Conservation (phyloP, 2,888 invertebrate genomes). For the Trissonchulus latispiculum region DNA sequence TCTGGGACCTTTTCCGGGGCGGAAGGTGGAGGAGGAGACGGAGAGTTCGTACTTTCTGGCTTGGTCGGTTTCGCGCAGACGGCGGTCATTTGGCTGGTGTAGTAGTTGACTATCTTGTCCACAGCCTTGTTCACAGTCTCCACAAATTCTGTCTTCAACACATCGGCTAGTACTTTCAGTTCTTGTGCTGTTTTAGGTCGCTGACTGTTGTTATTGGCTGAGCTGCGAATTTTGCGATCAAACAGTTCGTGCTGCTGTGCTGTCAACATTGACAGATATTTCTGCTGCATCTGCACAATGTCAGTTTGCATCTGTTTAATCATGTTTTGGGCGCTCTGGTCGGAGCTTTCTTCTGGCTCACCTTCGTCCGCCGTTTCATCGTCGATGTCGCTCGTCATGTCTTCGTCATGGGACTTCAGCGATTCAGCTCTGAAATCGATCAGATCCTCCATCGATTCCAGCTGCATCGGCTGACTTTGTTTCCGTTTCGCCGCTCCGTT, state of each 20-base stretch:
- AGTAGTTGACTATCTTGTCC: constrained; percentile 74
- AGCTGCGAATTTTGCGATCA: too few species aligned
- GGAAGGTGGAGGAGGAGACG: neutral
- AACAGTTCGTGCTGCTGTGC: constrained; percentile 17
- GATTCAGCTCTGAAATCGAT: neutral
- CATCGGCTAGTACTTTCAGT: constrained; percentile 75
- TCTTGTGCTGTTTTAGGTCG: constrained; percentile 17
- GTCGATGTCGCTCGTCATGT: neutral
- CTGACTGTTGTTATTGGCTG: too few species aligned
- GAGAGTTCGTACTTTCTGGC: neutral
- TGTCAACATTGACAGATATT: neutral
- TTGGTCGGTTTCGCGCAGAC: too few species aligned
- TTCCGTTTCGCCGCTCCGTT: neutral
- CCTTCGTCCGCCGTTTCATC: neutral
- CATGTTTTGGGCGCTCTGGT: neutral
- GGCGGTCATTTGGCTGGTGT: constrained; percentile 21
- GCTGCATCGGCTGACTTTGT: neutral
- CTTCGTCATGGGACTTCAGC: neutral
- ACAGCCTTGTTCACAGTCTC: constrained; percentile 70
- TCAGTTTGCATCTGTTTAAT: neutral
- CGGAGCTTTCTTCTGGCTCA: neutral
- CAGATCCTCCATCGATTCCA: neutral
- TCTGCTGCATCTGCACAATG: neutral
- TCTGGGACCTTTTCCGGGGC: neutral
- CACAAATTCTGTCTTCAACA: constrained; percentile 77